Base-by-base conservation (phyloP, 1,140 invertebrate genomes). In the Penaeus japonicus region DNA sequence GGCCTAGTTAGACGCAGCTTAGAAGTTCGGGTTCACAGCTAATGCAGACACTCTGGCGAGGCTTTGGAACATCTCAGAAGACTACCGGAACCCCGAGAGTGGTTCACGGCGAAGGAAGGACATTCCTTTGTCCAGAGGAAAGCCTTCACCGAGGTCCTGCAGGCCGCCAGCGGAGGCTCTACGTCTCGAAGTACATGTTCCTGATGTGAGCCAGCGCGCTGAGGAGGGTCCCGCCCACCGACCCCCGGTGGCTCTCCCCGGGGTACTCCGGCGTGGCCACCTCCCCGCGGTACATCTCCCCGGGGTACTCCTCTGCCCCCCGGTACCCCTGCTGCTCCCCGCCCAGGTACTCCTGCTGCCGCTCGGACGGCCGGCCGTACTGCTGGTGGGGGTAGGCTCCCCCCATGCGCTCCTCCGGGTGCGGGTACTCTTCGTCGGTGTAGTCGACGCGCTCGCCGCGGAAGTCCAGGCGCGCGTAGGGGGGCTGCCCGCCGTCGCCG, bases 191-290 rank as follows among this genome's bases (percentile, higher is more conserved):
- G 35, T 87, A 81, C 59, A 87, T 59, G 55, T 87, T 78, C 32
- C 85, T 81, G 4, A 87, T 65, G 20, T 87, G 78, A 7, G 85
- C 85, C 85, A 87, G 47, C 17, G 85, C 85, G 47, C 65, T 88
- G 4, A 88, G 59, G 12, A 88, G 59, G 1, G 86, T 88, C n/a
- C 80, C 78, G 4, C 86, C 86, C 30, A 59, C 62, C 0, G 86
- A 75, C 47, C 80, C 80, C 47, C 86, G 86, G 85, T 84, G 83
- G 27, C 59, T 54, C 65, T 88, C 86, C 3, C 5, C 62, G 10
- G 86, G 53, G 65, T 82, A 83, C 7, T 27, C 24, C 80, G 57
- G 39, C 2, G 22, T 22, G 27, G 62, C 86, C 24, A 17, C 80
- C 12, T 88, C 65, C 18, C 79, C 79, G 15, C 79, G 80, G 86